Base-by-base conservation (phyloP, 2,888 invertebrate species). In the Cephus pulcher region DNA sequence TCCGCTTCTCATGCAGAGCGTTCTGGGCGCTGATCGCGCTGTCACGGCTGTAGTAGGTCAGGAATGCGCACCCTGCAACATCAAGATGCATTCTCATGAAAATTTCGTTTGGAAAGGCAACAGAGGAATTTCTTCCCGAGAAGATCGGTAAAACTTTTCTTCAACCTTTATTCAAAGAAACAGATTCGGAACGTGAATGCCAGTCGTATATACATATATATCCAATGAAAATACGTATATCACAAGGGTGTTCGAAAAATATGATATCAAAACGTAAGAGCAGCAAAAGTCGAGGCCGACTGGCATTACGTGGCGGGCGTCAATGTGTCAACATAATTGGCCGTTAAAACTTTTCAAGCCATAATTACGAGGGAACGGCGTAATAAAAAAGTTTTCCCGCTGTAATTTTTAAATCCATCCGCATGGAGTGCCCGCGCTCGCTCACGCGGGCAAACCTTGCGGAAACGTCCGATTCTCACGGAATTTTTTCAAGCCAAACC, bases 21-120 rank as follows among this genome's bases (percentile, higher is more conserved):
- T 96, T 94, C 94, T 98, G 97, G 92, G 98, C 97, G 93, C 95
- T 96, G 90, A 97, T 94, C 88, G 98, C 98, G 94, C 97, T 98
- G 93, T 98, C 98, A 92, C 98, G 96, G 93, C 95, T 97, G 94
- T 98, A 98, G 95, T 98, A 99, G 90, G 99, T 99, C 93, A 99
- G 95, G 94, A 99, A 99, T 92, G 98, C 98, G 95, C 98, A 99
- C 93, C 98, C 98, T 98, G 95, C 34, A 94, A 95, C 91, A 88
- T 71, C 32, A 33, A 34, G 33, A 71, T 32, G 34, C 33, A 32
- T 32, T 33, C 33, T 71, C 33, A 34, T 71, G 71, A 71, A 71
- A 71, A 71, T 71, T 71, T 33, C 32, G 12, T 73, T 76, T 73
- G 3, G 11, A 76, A 15, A 23, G 6, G 23, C 56, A 23, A 56